A percentile compares a stretch with the other conserved stretches of the same genome.
phyloP scores from a whole-genome alignment of 1,140 invertebrate species.

The Drosophila santomea region DNA sequence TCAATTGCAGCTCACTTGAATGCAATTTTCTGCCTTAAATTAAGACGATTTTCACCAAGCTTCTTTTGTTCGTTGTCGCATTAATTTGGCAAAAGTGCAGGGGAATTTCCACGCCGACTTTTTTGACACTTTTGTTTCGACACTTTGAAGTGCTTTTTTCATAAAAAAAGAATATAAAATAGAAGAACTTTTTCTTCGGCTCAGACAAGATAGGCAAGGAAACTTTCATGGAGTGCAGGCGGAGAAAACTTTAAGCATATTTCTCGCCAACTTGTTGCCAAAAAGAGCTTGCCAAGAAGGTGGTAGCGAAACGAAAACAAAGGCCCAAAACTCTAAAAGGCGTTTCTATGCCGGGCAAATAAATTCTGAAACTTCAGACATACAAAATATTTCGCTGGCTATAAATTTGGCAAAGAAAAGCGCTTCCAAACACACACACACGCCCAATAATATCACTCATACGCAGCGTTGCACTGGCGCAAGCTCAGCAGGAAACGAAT shows the following conservation, averaged over 20 bases:
- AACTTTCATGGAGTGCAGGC: constrained; percentile 29
- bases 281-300: constrained; percentile 42
- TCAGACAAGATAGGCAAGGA: constrained; percentile 57
- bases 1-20: constrained; percentile 51
- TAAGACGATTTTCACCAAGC: constrained; percentile 37
- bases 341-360: constrained; percentile 61
- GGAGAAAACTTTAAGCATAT: constrained; percentile 64
- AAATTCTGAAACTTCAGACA: constrained; percentile 73
- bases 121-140: constrained; percentile 82
- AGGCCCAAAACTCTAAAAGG: constrained; percentile 29
- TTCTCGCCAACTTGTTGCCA: constrained; percentile 76
- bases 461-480: constrained; percentile 70
- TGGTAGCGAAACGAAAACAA: constrained; percentile 34
- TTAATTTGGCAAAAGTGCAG: constrained; percentile 62
- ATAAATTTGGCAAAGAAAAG: constrained; percentile 58
- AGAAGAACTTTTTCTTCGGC: constrained; percentile 25
- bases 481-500: constrained; percentile 45
- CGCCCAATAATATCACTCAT: constrained; percentile 72
- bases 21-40: constrained; percentile 71
- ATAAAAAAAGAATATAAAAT: constrained; percentile 6
- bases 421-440: constrained; percentile 3
- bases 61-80: constrained; percentile 34
- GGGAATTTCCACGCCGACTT: constrained; percentile 43
- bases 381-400: constrained; percentile 80
- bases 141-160: constrained; percentile 70